These are phyloP conservation scores for Drepanosiphum platanoidis DNA, from an alignment of 2,888 invertebrate genomes.

Conservation along the genomic window DNA sequence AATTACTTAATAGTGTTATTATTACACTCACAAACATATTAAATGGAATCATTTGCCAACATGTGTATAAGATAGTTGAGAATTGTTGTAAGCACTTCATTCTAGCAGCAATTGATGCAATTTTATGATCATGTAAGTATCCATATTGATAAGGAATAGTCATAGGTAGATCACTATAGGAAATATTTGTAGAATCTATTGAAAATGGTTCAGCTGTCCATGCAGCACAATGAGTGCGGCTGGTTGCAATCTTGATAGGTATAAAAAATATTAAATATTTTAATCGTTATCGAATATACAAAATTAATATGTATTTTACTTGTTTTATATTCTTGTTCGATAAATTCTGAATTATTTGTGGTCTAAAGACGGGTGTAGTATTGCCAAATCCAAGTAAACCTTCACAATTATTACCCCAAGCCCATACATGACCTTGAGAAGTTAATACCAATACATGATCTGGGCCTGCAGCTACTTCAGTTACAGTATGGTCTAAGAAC, in stretches of 20 bases:
- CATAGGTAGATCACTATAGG: slow-evolving; percentile 68
- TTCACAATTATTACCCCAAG: slow-evolving; percentile 75
- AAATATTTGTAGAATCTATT: slow-evolving; percentile 69
- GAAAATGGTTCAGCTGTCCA: slow-evolving; percentile 73
- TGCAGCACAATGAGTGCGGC: slow-evolving; percentile 74
- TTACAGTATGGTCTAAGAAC: slow-evolving; percentile 70
- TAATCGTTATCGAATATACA: slow-evolving; percentile 5
- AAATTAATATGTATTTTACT: slow-evolving; percentile 64
- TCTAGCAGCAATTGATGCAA: slow-evolving; percentile 70
- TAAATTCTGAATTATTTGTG: slow-evolving; percentile 70
- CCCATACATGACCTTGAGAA: slow-evolving; percentile 71
- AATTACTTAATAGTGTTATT: neutral
- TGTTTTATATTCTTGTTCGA: slow-evolving; percentile 71
- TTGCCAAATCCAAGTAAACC: slow-evolving; percentile 72
- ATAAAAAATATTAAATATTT: slow-evolving; percentile 44
- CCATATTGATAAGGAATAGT: slow-evolving; percentile 72
- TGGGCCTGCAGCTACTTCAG: slow-evolving; percentile 73
- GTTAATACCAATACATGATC: slow-evolving; percentile 73
- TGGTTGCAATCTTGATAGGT: slow-evolving; percentile 71
- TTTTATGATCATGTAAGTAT: slow-evolving; percentile 69
- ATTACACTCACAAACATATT: slow-evolving; percentile 67
- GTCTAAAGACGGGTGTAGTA: slow-evolving; percentile 70
- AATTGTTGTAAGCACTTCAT: slow-evolving; percentile 72
- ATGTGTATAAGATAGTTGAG: slow-evolving; percentile 73
- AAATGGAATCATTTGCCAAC: slow-evolving; percentile 71